phyloP scores from a whole-genome alignment of 2,113 vertebrate species.

The Meriones unguiculatus region DNA sequence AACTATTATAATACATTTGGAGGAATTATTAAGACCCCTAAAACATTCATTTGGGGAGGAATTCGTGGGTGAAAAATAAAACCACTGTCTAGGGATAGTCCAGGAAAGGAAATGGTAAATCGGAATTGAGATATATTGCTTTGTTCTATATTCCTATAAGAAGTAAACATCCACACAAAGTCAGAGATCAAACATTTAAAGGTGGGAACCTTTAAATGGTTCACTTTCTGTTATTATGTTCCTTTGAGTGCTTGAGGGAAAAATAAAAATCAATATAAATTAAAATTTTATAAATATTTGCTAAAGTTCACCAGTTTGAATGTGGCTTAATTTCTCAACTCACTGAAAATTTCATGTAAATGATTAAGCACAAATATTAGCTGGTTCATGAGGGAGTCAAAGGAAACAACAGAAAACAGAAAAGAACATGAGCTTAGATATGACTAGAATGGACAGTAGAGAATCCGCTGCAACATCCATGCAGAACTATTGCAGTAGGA shows the following conservation, averaged over 20 bases:
- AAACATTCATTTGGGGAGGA: not conserved
- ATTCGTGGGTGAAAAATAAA: constrained; percentile 24
- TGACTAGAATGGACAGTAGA: not conserved
- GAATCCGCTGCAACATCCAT: not conserved
- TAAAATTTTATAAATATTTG: constrained; percentile 56
- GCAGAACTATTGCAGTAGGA: not conserved
- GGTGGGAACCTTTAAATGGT: not conserved
- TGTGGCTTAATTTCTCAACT: constrained; percentile 43
- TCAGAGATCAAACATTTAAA: not conserved
- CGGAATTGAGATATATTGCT: not conserved
- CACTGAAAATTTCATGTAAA: not conserved
- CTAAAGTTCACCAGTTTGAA: constrained; percentile 50
- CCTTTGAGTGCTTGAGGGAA: constrained; percentile 31
- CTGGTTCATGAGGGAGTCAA: not conserved
- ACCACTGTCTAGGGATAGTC: not conserved
- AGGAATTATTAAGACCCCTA: not conserved
- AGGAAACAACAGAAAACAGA: not conserved
- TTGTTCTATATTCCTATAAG: not conserved
- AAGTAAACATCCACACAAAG: not conserved
- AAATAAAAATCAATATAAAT: constrained; percentile 60
- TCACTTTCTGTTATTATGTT: not conserved
- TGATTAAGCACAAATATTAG: constrained; percentile 29
- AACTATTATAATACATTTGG: not conserved
- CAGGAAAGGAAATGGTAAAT: not conserved
- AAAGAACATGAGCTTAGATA: not conserved